Base-by-base conservation (phyloP, 2,113 vertebrate species). In the Pipa parva region DNA sequence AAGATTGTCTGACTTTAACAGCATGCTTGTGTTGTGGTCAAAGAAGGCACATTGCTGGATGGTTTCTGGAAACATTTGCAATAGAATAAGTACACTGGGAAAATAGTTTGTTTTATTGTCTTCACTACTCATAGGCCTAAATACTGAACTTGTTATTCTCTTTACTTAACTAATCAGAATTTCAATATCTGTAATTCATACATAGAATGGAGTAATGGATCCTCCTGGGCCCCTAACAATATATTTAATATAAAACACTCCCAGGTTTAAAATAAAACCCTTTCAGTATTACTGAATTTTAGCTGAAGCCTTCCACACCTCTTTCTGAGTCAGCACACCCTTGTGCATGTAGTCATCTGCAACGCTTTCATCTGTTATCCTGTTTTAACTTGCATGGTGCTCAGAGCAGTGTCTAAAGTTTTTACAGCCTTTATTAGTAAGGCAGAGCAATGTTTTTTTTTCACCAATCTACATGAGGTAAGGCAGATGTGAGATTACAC, bases 361-460 rank as follows among this genome's bases (percentile, higher is more conserved):
- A 52, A 61, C 49, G 58, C 66, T 70, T 70, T 70, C 48, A 70
- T 70, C 57, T 70, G 31, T 36, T 54, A 31, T 70, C 66, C 36
- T 70, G 66, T 70, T 54, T 13, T 49, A 39, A 70, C 66, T 61
- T 70, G 66, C 58, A 24, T 20, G 20, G 18, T 54, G 66, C 66
- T 70, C 31, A 25, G 24, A 54, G 66, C 66, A n/a, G 48, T 61
- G 60, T 60, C 51, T 18, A 42, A 21, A 58, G 57, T 25, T 59
- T 46, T 39, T 20, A 24, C 46, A 36, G 26, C 52, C 56, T 68
- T 68, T 68, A 59, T 59, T 68, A 49, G 57, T 18, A 24, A 52
- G 25, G 66, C 57, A 61, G 56, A 46, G 49, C 37, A 12, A 51
- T 59, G 46, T 59, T 68, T 68, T 56, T 52, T 46, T 37, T 68